phyloP scores from a whole-genome alignment of 1,140 invertebrate genomes.

The Drosophila trapezifrons region DNA sequence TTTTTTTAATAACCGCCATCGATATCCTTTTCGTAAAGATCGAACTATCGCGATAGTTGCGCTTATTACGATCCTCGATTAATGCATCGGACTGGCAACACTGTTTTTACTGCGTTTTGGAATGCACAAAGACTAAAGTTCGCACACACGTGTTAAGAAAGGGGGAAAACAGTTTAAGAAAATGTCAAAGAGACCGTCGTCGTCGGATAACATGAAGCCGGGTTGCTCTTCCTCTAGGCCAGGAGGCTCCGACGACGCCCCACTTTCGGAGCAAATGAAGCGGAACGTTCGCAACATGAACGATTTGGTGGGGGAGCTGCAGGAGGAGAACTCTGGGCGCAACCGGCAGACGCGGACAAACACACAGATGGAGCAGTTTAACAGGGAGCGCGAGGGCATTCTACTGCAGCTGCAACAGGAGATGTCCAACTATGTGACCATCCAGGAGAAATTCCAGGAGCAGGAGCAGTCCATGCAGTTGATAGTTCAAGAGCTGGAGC shows the following conservation, averaged over 20 bases:
- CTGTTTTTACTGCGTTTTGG: neutral
- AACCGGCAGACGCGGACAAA: neutral
- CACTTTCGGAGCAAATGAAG: constrained; percentile 17
- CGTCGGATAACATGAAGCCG: neutral
- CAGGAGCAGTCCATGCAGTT: constrained; percentile 16
- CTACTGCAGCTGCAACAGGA: constrained; percentile 19
- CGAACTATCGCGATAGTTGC: neutral
- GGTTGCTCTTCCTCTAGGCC: neutral
- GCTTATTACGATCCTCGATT: neutral
- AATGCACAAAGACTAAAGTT: constrained; percentile 3
- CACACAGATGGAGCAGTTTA: constrained; percentile 5
- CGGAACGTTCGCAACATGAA: constrained; percentile 15
- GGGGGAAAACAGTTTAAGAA: neutral
- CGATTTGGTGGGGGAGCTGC: constrained; percentile 20
- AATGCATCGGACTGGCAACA: neutral
- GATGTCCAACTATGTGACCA: constrained; percentile 19
- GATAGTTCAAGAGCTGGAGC: constrained; percentile 19
- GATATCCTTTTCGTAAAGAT: neutral
- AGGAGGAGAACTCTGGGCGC: neutral
- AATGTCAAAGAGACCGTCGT: neutral
- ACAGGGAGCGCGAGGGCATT: constrained; percentile 14
- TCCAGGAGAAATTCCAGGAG: constrained; percentile 24
- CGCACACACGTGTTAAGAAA: neutral
- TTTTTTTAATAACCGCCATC: neutral
- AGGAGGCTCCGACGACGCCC: neutral